Conservation (phyloP, 1,140 invertebrate species). For the Psilanteris sp. region DNA sequence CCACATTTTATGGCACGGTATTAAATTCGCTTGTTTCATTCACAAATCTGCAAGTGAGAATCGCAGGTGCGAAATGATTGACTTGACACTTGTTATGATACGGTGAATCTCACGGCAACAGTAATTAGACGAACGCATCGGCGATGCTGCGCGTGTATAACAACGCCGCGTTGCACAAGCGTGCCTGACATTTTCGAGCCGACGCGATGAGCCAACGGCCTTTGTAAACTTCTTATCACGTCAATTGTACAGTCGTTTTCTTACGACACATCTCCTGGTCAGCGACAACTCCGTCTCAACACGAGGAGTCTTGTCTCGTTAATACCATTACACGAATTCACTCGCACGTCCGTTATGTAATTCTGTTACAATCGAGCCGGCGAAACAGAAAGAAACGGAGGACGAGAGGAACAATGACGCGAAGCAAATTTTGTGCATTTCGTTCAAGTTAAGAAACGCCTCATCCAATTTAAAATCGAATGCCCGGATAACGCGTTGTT, state of each 20-base stretch:
- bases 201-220: slow-evolving; percentile 61
- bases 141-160: slow-evolving; percentile 48
- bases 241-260: slow-evolving; percentile 64
- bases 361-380: slow-evolving; percentile 45
- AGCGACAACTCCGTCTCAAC: slow-evolving; percentile 61
- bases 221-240: slow-evolving; percentile 68
- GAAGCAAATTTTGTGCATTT: too few relatives aligned
- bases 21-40: slow-evolving; percentile 33
- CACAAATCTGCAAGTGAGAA: neutral
- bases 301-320: slow-evolving; percentile 57
- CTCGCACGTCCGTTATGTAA: slow-evolving; percentile 63
- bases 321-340: slow-evolving; percentile 62
- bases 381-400: neutral
- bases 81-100: slow-evolving; percentile 43
- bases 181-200: slow-evolving; percentile 72
- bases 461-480: too few relatives aligned
- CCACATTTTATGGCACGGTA: too few relatives aligned
- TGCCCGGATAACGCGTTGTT: too few relatives aligned
- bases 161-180: slow-evolving; percentile 67
- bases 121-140: slow-evolving; percentile 57
- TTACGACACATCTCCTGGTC: slow-evolving; percentile 71
- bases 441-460: too few relatives aligned
- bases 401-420: too few relatives aligned
- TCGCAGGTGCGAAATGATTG: slow-evolving; percentile 32
- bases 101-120: slow-evolving; percentile 23